Evolutionary conservation across 2,797 vertebrate genomes (phyloP), one percentile per base, ranked within the genome.

Genomic region (Arnoldichthys spilopterus): DNA sequence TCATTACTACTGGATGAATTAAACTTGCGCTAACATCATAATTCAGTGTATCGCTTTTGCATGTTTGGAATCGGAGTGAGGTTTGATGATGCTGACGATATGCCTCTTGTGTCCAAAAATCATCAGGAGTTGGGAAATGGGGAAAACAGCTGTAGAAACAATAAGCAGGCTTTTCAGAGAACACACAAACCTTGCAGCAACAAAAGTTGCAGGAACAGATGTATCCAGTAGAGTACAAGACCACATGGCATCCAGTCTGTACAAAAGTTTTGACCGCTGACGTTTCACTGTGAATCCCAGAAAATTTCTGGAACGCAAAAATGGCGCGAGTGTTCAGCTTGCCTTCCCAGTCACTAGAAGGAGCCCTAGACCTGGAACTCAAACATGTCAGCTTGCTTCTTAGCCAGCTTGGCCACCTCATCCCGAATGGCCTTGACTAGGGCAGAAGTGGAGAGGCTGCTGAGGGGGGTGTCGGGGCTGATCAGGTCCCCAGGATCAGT

Each of bases 351-450:
- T 74, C 87, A 75, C 61, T 49, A 59, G 51, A 71, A 70, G 70
- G 81, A 62, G 71, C 26, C 3, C 74, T 91, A 94, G 79, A 96
- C 94, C 89, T 98, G 96, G 90, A 98, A 99, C 87, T 99, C 97
- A 89, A 98, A 98, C 95, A 98, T 95, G 84, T 98, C 96, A 0
- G 96, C 97, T 86, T 99, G 97, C 88, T 98, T 99, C 92, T 97
- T 98, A 9, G 98, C 98, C 91, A 99, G 91, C 78, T 98, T 99
- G 85, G 98, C 97, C 86, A 99, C 98, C 83, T 99, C 98, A 82
- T 98, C 97, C 2, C 97, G 91, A 86, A 99, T 99, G 22, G 98
- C 97, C 92, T 97, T 97, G 87, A 99, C 97, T 0, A 99, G 93
- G 53, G 97, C 97, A 0, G 98, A 96, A 0, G 98, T 99, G 86